Percentiles rank a stretch among this genome's conserved stretches.
Evolutionary conservation across 2,888 invertebrate genomes (phyloP).

Genomic region (Agrilus biguttatus): DNA sequence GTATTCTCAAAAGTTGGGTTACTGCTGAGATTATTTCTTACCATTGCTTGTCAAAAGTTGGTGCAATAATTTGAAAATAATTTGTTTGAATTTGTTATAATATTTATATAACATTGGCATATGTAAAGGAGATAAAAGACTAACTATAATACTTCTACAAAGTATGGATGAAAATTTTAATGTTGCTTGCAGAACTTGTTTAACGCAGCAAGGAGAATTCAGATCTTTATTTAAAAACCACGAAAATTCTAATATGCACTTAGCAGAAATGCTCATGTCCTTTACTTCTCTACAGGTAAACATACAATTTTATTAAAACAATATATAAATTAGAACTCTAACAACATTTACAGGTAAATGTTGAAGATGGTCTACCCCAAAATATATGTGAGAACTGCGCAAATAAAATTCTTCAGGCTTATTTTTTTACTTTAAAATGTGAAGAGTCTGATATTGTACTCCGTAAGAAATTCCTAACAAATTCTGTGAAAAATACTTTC

Average conservation of each 20-base stretch:
- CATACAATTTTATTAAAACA: background rate
- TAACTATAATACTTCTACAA: no score
- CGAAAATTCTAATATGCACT: slow-evolving; percentile 19
- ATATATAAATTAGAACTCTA: background rate
- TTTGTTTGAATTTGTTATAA: no score
- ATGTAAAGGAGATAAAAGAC: no score
- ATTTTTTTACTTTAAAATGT: slow-evolving; percentile 34
- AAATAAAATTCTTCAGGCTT: slow-evolving; percentile 33
- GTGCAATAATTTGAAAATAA: no score
- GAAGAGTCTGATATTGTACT: slow-evolving; percentile 31
- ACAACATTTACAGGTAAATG: slow-evolving; percentile 20
- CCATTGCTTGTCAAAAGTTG: no score
- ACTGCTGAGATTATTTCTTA: no score
- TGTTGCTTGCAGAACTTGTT: slow-evolving; percentile 27
- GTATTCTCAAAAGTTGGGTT: no score
- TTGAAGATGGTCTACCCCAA: slow-evolving; percentile 44
- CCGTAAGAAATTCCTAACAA: background rate
- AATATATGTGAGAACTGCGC: slow-evolving; percentile 42
- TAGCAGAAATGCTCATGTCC: slow-evolving; percentile 30
- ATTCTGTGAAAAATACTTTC: background rate
- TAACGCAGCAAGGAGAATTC: slow-evolving; percentile 25
- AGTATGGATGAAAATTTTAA: slow-evolving; percentile 7
- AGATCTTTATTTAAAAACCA: slow-evolving; percentile 25
- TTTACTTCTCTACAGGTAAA: slow-evolving; percentile 28
- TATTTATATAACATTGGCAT: no score